Evolutionary conservation across 1,140 invertebrate genomes (phyloP), one percentile per base, ranked within the genome.

Genomic region (Globodera rostochiensis): DNA sequence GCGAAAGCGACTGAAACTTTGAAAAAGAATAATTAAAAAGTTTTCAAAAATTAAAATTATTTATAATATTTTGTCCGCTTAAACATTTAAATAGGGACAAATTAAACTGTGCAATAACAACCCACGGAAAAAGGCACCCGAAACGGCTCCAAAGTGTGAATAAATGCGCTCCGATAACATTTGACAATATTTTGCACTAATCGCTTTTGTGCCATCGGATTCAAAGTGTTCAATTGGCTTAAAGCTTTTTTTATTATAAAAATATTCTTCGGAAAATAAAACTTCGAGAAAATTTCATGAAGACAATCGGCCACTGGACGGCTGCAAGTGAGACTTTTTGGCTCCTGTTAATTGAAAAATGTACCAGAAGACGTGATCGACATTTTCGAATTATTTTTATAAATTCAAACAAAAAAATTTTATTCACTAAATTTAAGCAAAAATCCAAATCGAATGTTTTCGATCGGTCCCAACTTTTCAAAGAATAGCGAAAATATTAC

Each of bases 101-200:
- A 36, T 36, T 36, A 36, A 36, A 36, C 36, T 36, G 36, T 3
- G 3, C 36, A 36, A 36, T 36, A 36, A 64, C 11, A 19, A 64
- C 13, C 15, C 15, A 15, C 57, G 6, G 11, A 60, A 60, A 60
- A 60, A 60, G 13, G 57, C 5, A 11, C 19, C 19, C 57, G 57
- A 19, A 64, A 64, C 19, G 57, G 57, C 57, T 64, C 57, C 57
- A 64, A 53, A 53, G 50, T 64, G 11, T 19, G 57, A 64, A 64
- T 64, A 64, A 64, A 64, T 64, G 13, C 57, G 15, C 57, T 19
- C 13, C 57, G 57, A 19, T 64, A 64, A 64, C 57, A 19, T 64
- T 21, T 76, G 36, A 76, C 7, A 76, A 76, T 8, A 8, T 64
- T 19, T 76, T 76, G 49, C 74, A 76, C 57, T 7, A 76, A 46